These are phyloP conservation scores for Radopholus similis DNA, from an alignment of 1,140 invertebrate species.

Conservation along the genomic window DNA sequence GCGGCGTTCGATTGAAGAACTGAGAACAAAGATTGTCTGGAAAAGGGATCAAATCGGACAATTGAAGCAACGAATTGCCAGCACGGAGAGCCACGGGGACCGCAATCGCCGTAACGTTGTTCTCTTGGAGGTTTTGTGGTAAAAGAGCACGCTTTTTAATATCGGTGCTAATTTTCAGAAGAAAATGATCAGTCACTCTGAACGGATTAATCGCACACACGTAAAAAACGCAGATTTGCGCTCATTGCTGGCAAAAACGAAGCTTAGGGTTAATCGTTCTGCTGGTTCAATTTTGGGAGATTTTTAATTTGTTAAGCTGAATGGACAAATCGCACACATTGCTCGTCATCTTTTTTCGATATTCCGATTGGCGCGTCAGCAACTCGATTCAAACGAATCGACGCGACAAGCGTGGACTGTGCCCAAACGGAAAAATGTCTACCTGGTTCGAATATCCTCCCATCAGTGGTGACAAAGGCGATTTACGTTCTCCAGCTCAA, in stretches of 20 bases:
- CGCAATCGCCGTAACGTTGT: constrained; percentile 17
- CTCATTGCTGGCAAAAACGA: background rate
- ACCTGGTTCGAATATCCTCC: background rate
- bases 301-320: constrained; percentile 10
- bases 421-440: background rate
- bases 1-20: constrained; percentile 6
- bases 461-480: background rate
- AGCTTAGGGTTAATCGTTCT: constrained; percentile 7
- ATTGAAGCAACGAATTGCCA: constrained; percentile 13
- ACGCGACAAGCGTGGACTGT: constrained; percentile 15
- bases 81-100: background rate
- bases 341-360: background rate
- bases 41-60: constrained; percentile 13
- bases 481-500: background rate
- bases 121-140: constrained; percentile 21
- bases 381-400: constrained; percentile 2
- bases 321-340: background rate
- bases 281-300: background rate
- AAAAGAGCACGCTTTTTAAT: background rate
- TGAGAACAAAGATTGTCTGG: constrained; percentile 14
- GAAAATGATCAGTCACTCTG: constrained; percentile 18
- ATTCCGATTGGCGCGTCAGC: background rate
- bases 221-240: background rate
- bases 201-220: constrained; percentile 13
- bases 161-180: constrained; percentile 5